Conservation (phyloP, 2,113 vertebrate species). For the Sakesphorus luctuosus region DNA sequence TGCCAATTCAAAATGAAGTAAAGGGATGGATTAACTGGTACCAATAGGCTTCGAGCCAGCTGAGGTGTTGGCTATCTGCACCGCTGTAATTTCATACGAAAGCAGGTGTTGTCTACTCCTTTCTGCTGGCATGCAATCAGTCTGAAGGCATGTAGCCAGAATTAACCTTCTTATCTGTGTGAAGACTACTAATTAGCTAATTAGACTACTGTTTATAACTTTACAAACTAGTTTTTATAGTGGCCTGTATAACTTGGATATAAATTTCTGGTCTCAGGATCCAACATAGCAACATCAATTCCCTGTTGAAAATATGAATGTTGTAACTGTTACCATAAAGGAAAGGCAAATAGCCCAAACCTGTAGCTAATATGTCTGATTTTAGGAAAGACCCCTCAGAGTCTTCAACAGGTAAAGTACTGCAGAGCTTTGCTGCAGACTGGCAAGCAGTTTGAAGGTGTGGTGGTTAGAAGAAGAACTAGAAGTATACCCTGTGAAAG, state of each 20-base stretch:
- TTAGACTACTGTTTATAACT: not conserved
- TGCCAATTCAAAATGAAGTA: not conserved
- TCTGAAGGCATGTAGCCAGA: not conserved
- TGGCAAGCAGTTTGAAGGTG: not conserved
- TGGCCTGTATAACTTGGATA: not conserved
- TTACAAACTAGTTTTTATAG: not conserved
- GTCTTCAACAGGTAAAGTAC: not conserved
- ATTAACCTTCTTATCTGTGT: not conserved
- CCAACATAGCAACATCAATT: not conserved
- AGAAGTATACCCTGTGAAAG: not conserved
- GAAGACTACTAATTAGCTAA: not conserved
- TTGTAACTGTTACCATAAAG: not conserved
- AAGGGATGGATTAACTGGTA: not conserved
- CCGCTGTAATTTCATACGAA: not conserved
- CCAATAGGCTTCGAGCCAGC: not conserved
- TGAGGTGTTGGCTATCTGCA: not conserved
- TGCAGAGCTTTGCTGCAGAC: not conserved
- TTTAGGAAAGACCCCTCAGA: not conserved
- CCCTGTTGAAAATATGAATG: not conserved
- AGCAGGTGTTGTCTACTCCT: not conserved
- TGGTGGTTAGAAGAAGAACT: not conserved
- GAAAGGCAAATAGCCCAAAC: not conserved
- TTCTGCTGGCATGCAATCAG: not conserved
- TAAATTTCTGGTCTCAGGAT: not conserved
- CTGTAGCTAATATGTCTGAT: not conserved